A percentile compares a stretch with the other conserved stretches of the same genome.
Conservation (phyloP, 2,797 vertebrate species). For the Pangasius macronema region DNA sequence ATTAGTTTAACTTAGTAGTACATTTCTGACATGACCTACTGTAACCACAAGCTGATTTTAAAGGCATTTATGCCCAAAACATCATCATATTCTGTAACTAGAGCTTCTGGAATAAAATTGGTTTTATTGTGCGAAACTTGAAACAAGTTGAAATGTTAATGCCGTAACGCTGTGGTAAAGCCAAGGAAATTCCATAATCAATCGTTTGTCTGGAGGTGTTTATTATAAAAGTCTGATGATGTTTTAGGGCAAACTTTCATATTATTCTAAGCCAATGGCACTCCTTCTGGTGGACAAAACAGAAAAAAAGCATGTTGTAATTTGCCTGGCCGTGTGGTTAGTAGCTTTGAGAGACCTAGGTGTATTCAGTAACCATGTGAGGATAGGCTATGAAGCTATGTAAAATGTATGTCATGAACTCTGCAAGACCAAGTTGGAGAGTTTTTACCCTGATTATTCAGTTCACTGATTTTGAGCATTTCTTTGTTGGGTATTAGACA, state of each 20-base stretch:
- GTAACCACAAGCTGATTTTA: constrained; percentile 1
- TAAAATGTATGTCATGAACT: not conserved
- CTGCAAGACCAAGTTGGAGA: not conserved
- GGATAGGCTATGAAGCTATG: too few relatives aligned
- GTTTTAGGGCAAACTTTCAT: not conserved
- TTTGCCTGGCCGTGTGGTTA: not conserved
- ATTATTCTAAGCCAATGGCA: not conserved
- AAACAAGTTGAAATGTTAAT: not conserved
- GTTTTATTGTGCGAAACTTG: not conserved
- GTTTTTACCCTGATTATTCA: not conserved
- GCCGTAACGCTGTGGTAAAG: not conserved
- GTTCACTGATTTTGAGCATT: not conserved
- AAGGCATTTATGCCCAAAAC: not conserved
- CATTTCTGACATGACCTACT: not conserved
- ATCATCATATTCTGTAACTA: not conserved
- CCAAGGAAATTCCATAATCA: not conserved
- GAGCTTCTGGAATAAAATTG: not conserved
- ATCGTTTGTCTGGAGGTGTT: not conserved
- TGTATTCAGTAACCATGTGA: not conserved
- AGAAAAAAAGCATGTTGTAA: not conserved
- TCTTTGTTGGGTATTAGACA: not conserved
- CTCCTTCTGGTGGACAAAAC: not conserved
- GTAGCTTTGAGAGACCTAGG: not conserved
- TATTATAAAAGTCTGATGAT: constrained; percentile 12
- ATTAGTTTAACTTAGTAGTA: not conserved